Evolutionary conservation across 2,113 vertebrate genomes (phyloP).

Genomic region (Anarrhichthys ocellatus): DNA sequence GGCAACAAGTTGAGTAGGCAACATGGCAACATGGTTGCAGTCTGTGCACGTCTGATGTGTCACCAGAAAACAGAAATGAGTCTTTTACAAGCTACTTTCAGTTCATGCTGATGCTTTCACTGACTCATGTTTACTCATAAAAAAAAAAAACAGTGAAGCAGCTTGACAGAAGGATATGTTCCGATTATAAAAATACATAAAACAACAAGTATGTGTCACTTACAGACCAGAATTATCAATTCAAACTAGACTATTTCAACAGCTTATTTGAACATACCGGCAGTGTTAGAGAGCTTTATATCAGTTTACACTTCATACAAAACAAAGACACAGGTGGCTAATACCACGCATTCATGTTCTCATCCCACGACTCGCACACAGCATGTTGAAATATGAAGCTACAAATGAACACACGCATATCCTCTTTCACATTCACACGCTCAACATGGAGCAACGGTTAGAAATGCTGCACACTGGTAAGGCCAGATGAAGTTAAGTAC

Average conservation of each 20-base stretch:
- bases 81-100: conserved; percentile 41
- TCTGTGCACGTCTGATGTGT: conserved; percentile 44
- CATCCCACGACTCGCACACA: conserved; percentile 25
- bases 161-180: conserved; percentile 32
- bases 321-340: conserved; percentile 72
- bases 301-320: conserved; percentile 64
- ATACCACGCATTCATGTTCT: conserved; percentile 54
- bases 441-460: conserved; percentile 34
- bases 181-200: conserved; percentile 50
- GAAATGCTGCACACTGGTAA: conserved; percentile 51
- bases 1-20: conserved; percentile 75
- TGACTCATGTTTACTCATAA: conserved; percentile 28
- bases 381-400: conserved; percentile 38
- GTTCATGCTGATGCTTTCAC: conserved; percentile 51
- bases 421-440: conserved; percentile 37
- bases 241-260: conserved; percentile 46
- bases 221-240: conserved; percentile 50
- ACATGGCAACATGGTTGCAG: conserved; percentile 66
- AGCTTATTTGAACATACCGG: conserved; percentile 73
- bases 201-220: conserved; percentile 42
- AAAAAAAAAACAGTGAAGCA: conserved; percentile 51
- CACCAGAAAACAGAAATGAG: conserved; percentile 22
- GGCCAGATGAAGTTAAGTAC: conserved; percentile 29
- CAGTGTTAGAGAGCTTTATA: conserved; percentile 76
- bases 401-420: conserved; percentile 38